phyloP scores from a whole-genome alignment of 2,888 invertebrate genomes.

The Adelognathus sp. region DNA sequence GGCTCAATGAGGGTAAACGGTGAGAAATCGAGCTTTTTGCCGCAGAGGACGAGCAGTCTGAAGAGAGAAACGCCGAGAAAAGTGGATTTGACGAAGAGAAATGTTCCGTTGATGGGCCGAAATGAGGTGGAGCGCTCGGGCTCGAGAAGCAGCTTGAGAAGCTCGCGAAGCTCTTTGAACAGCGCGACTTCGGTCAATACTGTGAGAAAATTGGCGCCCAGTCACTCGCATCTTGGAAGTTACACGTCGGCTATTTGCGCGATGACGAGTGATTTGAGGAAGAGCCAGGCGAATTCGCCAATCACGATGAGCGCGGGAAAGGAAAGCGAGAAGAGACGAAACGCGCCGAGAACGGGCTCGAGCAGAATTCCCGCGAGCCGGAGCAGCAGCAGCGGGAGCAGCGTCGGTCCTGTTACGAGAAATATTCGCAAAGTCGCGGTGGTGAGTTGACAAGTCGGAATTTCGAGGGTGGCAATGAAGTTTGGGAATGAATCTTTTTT shows the following conservation, averaged over 20 bases:
- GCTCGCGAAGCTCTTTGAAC: conserved; percentile 92
- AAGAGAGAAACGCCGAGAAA: conserved; percentile 65
- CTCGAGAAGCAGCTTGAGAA: conserved; percentile 90
- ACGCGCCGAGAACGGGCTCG: conserved; percentile 68
- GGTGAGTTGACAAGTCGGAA: conserved; percentile 50
- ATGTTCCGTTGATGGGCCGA: conserved; percentile 58
- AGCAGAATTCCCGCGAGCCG: conserved; percentile 83
- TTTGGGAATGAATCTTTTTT: no score
- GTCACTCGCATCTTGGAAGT: conserved; percentile 81
- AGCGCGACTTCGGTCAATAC: conserved; percentile 91
- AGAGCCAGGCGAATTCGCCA: conserved; percentile 63
- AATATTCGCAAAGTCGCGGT: conserved; percentile 68
- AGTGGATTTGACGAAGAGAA: conserved; percentile 60
- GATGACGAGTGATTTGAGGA: conserved; percentile 79
- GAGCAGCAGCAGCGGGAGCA: conserved; percentile 84
- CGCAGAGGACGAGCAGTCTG: conserved; percentile 73
- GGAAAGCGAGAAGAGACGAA: conserved; percentile 62
- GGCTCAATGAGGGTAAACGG: conserved; percentile 54
- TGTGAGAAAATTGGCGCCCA: conserved; percentile 87
- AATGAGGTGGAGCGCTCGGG: conserved; percentile 89
- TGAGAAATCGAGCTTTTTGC: conserved; percentile 74
- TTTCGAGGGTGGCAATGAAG: no score
- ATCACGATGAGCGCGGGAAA: conserved; percentile 59
- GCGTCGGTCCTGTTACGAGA: conserved; percentile 82
- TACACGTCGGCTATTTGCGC: conserved; percentile 83